These are phyloP conservation scores for Chrysolina americana DNA, from an alignment of 2,888 invertebrate genomes.

Conservation along the genomic window DNA sequence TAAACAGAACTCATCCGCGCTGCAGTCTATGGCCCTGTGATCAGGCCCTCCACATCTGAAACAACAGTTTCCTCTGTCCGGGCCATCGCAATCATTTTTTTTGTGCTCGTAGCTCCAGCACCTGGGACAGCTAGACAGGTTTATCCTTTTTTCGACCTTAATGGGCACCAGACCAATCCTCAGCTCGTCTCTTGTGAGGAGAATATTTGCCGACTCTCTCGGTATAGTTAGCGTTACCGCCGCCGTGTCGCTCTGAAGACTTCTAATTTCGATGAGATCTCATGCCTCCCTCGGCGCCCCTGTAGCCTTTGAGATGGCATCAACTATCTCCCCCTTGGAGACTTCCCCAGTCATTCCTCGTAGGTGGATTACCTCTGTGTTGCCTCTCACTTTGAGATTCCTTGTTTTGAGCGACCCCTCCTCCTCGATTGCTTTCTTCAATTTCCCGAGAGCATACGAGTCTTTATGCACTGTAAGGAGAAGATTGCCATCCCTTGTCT, in stretches of 20 bases:
- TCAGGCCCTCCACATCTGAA: too few species aligned
- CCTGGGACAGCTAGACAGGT: background rate
- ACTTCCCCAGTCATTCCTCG: conserved; percentile 22
- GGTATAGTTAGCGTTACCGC: too few species aligned
- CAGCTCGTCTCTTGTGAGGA: too few species aligned
- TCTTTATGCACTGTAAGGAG: conserved; percentile 12
- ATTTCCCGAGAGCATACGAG: background rate
- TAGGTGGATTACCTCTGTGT: background rate
- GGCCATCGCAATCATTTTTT: too few species aligned
- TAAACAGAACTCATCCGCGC: too few species aligned
- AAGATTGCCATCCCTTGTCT: conserved; percentile 8
- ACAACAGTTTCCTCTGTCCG: too few species aligned
- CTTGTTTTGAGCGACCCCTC: background rate
- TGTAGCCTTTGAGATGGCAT: background rate
- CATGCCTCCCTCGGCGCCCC: background rate
- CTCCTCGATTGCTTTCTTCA: background rate
- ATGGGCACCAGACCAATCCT: too few species aligned
- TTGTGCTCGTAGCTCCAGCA: too few species aligned
- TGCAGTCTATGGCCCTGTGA: too few species aligned
- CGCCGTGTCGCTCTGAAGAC: background rate
- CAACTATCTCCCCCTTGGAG: too few species aligned
- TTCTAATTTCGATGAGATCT: background rate
- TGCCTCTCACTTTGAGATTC: too few species aligned
- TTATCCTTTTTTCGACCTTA: background rate
- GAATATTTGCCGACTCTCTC: too few species aligned